Evolutionary conservation across 2,888 invertebrate genomes (phyloP), one percentile per base, ranked within the genome.

Genomic region (Horisme vitalbata): DNA sequence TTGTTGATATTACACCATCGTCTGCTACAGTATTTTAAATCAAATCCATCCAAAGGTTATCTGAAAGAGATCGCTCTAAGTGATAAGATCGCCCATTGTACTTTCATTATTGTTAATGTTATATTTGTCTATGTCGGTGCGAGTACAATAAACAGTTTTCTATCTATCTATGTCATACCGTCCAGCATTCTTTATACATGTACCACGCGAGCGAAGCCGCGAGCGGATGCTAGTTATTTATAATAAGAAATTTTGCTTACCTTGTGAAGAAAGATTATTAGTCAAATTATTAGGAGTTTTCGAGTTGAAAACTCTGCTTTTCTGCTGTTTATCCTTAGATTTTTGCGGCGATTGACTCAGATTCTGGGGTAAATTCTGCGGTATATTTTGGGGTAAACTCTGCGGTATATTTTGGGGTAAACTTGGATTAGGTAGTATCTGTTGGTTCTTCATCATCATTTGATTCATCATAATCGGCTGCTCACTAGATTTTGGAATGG

Each of bases 251-350:
- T 18, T 18, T 1, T 15, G 9, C 50, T 75, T 34, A 45, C 68
- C 73, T 41, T 66, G 59, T 3, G 57, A 43, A 3, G 58, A 44
- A 12, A 49, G 18, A n/a, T 44, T 49, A 35, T 36, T 39, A 0
- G 71, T 63, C 45, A 71, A 51, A 14, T 69, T 71, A 14, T 63
- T 63, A 35, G 76, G 71, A 0, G 77, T 74, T 35, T 57, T 57
- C 0, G 56, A 49, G n/a, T 82, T 85, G 28, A 83, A 87, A 0
- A 83, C 67, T 0, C 82, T 54, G 2, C 70, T 78, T 26, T 83
- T 85, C 9, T 80, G 81, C 47, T 33, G 26, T n/a, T 81, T 78
- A 2, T 66, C 67, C 2, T 73, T 64, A 5, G 55, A 34, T 15
- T 75, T 77, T 3, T 75, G 75, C 0, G 78, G 79, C 0, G 79